Evolutionary conservation across 1,140 invertebrate species (phyloP).

Genomic region (Chionoecetes opilio): DNA sequence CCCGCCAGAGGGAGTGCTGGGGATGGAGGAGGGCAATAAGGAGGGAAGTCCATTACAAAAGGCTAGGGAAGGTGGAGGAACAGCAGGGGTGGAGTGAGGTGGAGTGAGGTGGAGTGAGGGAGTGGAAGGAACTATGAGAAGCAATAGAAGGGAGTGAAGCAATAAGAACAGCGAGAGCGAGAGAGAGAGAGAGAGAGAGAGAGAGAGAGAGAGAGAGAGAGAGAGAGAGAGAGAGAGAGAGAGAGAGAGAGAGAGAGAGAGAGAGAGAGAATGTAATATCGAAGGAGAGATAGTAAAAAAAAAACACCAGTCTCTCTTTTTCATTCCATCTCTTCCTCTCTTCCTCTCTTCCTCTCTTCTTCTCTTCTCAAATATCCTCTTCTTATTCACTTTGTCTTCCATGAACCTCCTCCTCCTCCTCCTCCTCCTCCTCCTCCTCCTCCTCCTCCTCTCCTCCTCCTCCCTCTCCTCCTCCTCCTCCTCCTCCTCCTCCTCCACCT

Average conservation of each 20-base stretch:
- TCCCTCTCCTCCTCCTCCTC: not conserved
- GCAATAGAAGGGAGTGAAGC: not conserved
- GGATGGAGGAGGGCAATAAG: too few relatives aligned
- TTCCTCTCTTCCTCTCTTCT: not conserved
- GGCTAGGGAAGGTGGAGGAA: too few relatives aligned
- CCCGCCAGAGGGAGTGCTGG: too few relatives aligned
- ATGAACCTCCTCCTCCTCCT: not conserved
- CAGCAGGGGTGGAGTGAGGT: not conserved
- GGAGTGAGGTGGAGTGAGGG: not conserved
- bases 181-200: not conserved
- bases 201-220: not conserved
- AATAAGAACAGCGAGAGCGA: not conserved
- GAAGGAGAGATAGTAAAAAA: not conserved
- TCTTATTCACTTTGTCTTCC: not conserved
- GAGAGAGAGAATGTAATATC: not conserved
- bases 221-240: not conserved
- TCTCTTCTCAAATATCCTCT: not conserved
- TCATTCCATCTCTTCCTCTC: not conserved
- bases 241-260: not conserved
- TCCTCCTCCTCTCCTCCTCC: not conserved
- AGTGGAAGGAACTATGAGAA: not conserved
- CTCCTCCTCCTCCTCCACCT: not conserved
- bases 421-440: not conserved
- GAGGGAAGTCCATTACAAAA: too few relatives aligned
- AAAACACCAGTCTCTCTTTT: not conserved